Percentiles rank a stretch among this genome's conserved stretches.
phyloP scores from a whole-genome alignment of 2,113 vertebrate genomes.

The Pantherophis guttatus region DNA sequence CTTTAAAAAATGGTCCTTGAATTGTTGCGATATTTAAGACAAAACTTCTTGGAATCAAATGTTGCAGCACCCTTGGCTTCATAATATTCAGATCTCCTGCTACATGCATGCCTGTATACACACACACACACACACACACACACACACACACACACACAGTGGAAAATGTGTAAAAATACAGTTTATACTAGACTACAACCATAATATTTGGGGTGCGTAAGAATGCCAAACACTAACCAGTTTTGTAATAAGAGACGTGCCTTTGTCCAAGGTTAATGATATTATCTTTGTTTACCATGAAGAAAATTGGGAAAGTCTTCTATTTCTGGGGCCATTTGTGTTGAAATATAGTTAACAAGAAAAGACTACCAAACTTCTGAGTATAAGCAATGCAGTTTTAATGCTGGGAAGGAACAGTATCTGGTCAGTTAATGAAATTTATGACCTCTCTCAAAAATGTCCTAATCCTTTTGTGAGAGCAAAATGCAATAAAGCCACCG shows the following conservation, averaged over 20 bases:
- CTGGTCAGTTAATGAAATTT: background rate
- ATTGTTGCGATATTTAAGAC: background rate
- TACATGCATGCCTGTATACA: background rate
- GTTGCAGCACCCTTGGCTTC: background rate
- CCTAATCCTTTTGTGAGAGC: background rate
- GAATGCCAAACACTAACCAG: slow-evolving; percentile 3
- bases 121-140: no score
- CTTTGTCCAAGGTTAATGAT: slow-evolving; percentile 49
- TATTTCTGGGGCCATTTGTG: slow-evolving; percentile 17
- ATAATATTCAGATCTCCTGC: background rate
- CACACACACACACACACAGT: background rate
- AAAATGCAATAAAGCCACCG: background rate
- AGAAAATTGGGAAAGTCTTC: slow-evolving; percentile 31
- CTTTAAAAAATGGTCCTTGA: background rate
- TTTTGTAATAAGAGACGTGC: slow-evolving; percentile 35
- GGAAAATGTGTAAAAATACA: slow-evolving; percentile 7
- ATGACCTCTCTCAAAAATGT: background rate
- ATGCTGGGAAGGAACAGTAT: background rate
- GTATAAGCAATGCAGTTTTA: background rate
- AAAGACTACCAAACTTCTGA: background rate
- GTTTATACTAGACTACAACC: background rate
- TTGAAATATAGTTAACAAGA: background rate
- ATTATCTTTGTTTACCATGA: slow-evolving; percentile 43
- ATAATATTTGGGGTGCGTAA: slow-evolving; percentile 8
- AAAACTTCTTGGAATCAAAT: background rate